Evolutionary conservation across 2,797 vertebrate genomes (phyloP), one percentile per base, ranked within the genome.

Genomic region (Varecia variegata): DNA sequence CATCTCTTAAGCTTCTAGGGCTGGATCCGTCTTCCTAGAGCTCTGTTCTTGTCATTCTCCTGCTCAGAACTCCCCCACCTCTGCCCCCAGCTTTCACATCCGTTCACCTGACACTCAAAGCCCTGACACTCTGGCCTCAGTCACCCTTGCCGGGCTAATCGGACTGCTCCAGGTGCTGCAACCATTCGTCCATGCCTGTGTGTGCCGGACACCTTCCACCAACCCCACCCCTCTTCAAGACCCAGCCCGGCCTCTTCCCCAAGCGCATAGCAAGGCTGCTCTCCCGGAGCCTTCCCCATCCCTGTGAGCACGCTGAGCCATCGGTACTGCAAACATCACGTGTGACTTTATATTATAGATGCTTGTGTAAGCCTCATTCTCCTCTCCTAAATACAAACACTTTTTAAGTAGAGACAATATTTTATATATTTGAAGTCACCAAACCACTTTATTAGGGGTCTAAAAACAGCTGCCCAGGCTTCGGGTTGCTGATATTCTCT

Each of bases 401-500:
- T 68, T 52, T 88, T 43, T 76, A 17, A 86, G 35, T n/a, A n/a
- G 45, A 80, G 45, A 76, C 8, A 10, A 65, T 62, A 85, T 92
- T 90, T 93, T 73, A 35, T 45, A 47, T 73, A 32, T 76, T 95
- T 96, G 97, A 96, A 98, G 98, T 95, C 98, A 95, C 94, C 96
- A 96, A 98, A 97, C 90, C 97, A 98, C 98, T 98, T 98, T 98
- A 98, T 98, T 97, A 90, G 77, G 96, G 96, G 96, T 98, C 97
- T 97, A 76, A 98, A 98, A 97, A 80, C 79, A 77, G 77, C 70
- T 21, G 40, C 93, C 91, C 89, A 67, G 93, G 84, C 93, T 97
- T 96, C 95, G 95, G 88, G 98, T 97, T 98, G 97, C 98, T 97
- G 98, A 98, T 98, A 98, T 98, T 98, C 97, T 98, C 97, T 97